Base-by-base conservation (phyloP, 2,888 invertebrate species). In the Tipula unca region DNA sequence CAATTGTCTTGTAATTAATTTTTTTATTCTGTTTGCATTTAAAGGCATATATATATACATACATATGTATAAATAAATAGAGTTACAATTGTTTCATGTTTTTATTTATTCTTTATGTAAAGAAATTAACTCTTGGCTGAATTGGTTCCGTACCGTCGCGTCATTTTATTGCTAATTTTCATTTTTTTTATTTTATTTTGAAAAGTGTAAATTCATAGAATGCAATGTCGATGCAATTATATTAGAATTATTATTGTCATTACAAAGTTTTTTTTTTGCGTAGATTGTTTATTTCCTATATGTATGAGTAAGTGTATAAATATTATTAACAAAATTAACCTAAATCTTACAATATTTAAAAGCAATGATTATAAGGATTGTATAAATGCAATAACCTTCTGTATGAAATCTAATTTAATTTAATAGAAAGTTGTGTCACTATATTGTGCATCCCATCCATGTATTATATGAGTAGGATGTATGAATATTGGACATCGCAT, bases 1-100 rank as follows among this genome's bases (percentile, higher is more conserved):
- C 69, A 69, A 69, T 69, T 69, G 69, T 69, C 69, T 69, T 69
- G 69, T 69, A 69, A 69, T 69, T 69, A 69, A 69, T 69, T 69
- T 69, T 48, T 69, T 69, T 69, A 69, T 69, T 69, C 25, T 69
- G 69, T 69, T 69, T 69, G 69, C 69, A 69, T 69, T 69, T 69
- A 48, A 48, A 48, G 48, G n/a, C 48, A 48, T 48, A 48, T 25
- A 69, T 25, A 69, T 25, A 69, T 69, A 69, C n/a, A 48, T 25
- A 69, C 13, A 69, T 25, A 69, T 69, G 25, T 25, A 69, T 69
- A 69, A 69, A 25, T 69, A 69, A 69, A 69, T 69, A 69, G 69
- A 69, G 69, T 69, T 69, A 69, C 69, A 69, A 69, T 69, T 69
- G 69, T 69, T 69, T 69, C 25, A 69, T 69, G 69, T 69, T 69